Evolutionary conservation across 2,113 vertebrate genomes (phyloP).

Genomic region (Hypocryptadius cinnamomeus): DNA sequence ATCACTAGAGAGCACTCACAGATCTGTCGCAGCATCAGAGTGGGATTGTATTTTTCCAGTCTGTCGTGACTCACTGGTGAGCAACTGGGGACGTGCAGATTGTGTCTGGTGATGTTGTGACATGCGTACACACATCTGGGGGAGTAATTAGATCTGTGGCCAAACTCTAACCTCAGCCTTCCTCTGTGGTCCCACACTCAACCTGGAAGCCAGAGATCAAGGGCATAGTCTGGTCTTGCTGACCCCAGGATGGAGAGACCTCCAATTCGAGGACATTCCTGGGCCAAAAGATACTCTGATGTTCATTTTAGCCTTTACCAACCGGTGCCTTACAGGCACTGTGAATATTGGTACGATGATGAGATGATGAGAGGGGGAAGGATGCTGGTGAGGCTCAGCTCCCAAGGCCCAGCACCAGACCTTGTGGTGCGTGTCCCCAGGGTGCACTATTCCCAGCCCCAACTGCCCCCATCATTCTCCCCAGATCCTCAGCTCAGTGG

Average conservation of each 20-base stretch:
- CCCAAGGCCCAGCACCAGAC: neutral
- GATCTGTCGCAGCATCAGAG: neutral
- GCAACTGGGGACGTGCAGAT: neutral
- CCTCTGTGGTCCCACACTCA: neutral
- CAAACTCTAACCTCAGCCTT: constrained; percentile 22
- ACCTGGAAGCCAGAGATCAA: neutral
- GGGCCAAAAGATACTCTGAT: neutral
- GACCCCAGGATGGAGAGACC: neutral
- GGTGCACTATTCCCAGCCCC: neutral
- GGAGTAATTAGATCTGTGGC: neutral
- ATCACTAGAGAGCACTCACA: neutral
- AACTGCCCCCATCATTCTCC: rapidly evolving
- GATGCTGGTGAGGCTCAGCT: neutral
- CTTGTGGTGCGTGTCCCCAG: rapidly evolving
- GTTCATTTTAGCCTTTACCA: neutral
- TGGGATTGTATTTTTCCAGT: constrained; percentile 4
- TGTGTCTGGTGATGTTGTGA: neutral
- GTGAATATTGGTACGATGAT: neutral
- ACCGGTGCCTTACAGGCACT: neutral
- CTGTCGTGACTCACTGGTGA: constrained; percentile 47
- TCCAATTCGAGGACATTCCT: neutral
- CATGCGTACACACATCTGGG: neutral
- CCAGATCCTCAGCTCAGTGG: neutral
- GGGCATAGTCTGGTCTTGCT: neutral
- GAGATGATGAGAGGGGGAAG: neutral